Percentiles rank a stretch among this genome's conserved stretches.
Evolutionary conservation across 2,888 invertebrate genomes (phyloP).

Genomic region (Lamellibrachia satsuma): DNA sequence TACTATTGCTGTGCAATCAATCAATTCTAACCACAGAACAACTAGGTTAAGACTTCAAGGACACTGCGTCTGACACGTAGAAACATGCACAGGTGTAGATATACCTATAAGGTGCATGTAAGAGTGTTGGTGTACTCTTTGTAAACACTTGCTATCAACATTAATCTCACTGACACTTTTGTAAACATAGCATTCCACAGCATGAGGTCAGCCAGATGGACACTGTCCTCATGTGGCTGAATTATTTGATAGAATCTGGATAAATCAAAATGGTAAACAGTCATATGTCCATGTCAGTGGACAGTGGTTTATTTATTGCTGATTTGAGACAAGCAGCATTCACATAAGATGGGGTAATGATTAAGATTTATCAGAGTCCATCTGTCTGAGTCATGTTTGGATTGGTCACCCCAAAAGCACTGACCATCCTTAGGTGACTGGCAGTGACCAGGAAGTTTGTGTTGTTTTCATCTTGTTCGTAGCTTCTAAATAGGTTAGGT

Average conservation of each 20-base stretch:
- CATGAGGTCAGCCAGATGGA: neutral
- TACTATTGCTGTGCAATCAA: neutral
- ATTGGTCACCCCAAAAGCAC: neutral
- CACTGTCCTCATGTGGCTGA: neutral
- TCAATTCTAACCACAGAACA: neutral
- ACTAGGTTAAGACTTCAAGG: neutral
- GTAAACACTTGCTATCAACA: neutral
- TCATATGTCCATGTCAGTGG: neutral
- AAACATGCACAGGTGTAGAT: neutral
- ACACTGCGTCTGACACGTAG: neutral
- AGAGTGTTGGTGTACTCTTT: neutral
- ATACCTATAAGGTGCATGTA: neutral
- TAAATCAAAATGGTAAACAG: neutral
- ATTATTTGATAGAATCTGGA: neutral
- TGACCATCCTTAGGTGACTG: neutral
- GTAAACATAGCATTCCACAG: neutral
- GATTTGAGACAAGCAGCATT: neutral
- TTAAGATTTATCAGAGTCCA: neutral
- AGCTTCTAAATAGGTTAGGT: neutral
- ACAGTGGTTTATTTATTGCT: neutral
- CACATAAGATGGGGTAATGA: neutral
- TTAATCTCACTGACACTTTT: neutral
- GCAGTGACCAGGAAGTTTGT: neutral
- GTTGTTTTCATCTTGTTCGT: neutral
- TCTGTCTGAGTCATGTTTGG: constrained; percentile 17